Evolutionary conservation across 2,797 vertebrate species (phyloP), one percentile per base, ranked within the genome.

Genomic region (Psittacula echo): DNA sequence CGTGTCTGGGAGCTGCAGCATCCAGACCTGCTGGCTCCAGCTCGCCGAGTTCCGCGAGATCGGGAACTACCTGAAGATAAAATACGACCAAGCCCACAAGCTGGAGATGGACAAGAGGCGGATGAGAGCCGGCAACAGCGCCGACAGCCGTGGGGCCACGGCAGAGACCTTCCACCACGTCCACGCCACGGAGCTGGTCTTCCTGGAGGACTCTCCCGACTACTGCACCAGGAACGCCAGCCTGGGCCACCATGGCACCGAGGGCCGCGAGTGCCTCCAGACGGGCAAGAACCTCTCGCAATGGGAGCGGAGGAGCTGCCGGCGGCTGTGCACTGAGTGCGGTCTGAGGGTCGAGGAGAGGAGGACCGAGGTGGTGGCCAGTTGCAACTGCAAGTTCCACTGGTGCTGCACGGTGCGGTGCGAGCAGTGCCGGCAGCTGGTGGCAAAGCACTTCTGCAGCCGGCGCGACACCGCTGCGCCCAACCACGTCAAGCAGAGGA

Each of bases 21-120:
- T 99, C 91, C 99, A 99, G 94, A 99, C 99, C 1, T 99, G 99
- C 92, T 99, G 99, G 99, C 98, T 99, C 97, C 99, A 99, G 96
- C 98, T 99, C 11, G 98, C 99, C 3, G 99, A 99, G 44, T 99
- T 99, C 93, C 98, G 99, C 3, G 99, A 99, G 58, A 97, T 99
- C 10, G 99, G 99, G 3, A 98, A 98, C 96, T 99, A 99, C 94
- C 97, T 99, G 90, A 99, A 99, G 96, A 95, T 98, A 60, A 99
- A 99, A 88, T 98, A 99, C 8, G 97, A 98, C 58, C 98, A 96
- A 17, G 99, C 99, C 4, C 98, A 98, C 94, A 99, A 99, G 94
- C 98, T 99, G 61, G 99, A 99, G 94, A 96, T 99, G 98, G 99
- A 99, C 97, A 99, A 99, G 98, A 98, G 97, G 64, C 97, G 98